Percentiles rank a stretch among this genome's conserved stretches.
These are phyloP conservation scores for Diadema setosum DNA, from an alignment of 35 echinoderm and acorn worm species.

Conservation along the genomic window DNA sequence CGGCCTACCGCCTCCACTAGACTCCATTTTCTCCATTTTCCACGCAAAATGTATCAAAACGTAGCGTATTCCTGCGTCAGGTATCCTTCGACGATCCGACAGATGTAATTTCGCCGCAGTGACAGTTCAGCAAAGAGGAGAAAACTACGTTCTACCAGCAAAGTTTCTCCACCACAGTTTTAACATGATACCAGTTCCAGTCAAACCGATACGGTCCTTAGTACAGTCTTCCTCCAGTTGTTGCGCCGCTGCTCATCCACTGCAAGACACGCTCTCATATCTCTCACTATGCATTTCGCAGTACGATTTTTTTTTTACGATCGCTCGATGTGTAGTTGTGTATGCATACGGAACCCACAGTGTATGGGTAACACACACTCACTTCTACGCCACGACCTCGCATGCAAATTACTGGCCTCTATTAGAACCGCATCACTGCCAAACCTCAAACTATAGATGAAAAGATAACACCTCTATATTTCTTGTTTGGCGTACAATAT, in stretches of 20 bases:
- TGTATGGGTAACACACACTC: too few relatives aligned
- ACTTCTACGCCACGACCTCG: not conserved
- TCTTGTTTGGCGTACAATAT: not conserved
- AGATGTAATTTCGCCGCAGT: not conserved
- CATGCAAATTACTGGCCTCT: slow-evolving; percentile 26
- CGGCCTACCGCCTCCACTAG: not conserved
- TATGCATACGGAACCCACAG: not conserved
- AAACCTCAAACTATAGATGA: not conserved
- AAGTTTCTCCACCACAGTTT: not conserved
- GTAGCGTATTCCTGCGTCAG: not conserved
- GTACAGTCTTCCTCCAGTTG: not conserved
- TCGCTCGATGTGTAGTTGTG: not conserved
- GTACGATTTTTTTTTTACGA: not conserved
- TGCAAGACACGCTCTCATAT: not conserved
- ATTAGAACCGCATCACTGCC: not conserved
- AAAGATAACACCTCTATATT: not conserved
- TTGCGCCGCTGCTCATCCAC: not conserved
- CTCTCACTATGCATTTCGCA: not conserved
- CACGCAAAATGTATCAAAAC: not conserved
- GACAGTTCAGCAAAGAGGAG: not conserved
- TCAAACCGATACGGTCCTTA: not conserved
- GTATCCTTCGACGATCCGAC: not conserved
- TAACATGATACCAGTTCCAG: not conserved
- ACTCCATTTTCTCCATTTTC: not conserved
- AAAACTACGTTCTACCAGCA: not conserved